Percentiles rank a stretch among this genome's conserved stretches.
Evolutionary conservation across 2,113 vertebrate species (phyloP).

Genomic region (Caloenas nicobarica): DNA sequence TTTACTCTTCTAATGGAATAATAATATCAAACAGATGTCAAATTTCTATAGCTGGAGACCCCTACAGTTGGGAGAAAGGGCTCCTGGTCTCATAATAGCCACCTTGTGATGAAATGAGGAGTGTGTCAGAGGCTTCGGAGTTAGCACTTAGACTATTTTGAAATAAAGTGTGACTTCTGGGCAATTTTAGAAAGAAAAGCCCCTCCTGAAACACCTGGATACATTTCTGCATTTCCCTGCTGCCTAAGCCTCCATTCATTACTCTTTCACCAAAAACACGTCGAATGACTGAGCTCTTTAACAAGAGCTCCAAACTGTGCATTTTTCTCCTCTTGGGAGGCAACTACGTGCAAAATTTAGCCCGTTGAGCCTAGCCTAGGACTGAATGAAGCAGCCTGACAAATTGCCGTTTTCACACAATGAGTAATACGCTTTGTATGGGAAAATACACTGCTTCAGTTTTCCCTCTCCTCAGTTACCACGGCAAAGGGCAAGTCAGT

Average conservation of each 20-base stretch:
- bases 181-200: constrained; percentile 7
- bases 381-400: not conserved
- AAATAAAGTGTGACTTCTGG: not conserved
- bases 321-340: not conserved
- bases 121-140: not conserved
- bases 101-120: not conserved
- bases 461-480: not conserved
- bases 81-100: not conserved
- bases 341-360: not conserved
- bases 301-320: not conserved
- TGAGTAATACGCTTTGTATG: not conserved
- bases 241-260: not conserved
- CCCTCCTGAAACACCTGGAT: constrained; percentile 27
- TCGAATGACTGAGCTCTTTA: not conserved
- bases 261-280: not conserved
- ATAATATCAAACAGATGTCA: constrained; percentile 65
- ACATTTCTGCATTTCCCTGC: not conserved
- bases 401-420: not conserved
- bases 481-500: not conserved
- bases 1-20: constrained; percentile 53
- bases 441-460: not conserved
- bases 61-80: not conserved
- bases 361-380: not conserved
- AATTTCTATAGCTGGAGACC: constrained; percentile 28
- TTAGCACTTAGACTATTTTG: constrained; percentile 13